A percentile compares a stretch with the other conserved stretches of the same genome.
Conservation (phyloP, 1,140 invertebrate genomes). For the Branchinecta lindahli region DNA sequence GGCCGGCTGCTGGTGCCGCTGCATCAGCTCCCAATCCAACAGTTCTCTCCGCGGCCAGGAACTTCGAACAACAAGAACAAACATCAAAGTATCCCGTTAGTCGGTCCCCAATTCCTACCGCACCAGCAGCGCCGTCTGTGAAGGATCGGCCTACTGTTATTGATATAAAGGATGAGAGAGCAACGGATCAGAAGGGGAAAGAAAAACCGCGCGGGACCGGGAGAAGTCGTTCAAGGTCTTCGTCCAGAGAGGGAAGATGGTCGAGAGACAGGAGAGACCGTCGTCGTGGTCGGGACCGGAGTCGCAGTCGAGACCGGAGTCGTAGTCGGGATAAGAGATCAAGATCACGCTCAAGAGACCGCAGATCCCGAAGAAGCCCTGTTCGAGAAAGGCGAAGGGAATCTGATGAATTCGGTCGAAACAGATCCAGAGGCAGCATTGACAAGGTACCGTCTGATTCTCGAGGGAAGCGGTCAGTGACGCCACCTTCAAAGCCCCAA, state of each 20-base stretch:
- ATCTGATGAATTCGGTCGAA: conserved; percentile 8
- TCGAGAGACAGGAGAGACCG: conserved; percentile 21
- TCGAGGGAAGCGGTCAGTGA: not conserved
- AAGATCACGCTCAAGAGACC: conserved; percentile 19
- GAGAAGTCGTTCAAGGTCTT: too few relatives aligned
- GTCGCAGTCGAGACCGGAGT: conserved; percentile 20
- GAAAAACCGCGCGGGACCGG: conserved; percentile 26
- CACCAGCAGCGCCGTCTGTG: not conserved
- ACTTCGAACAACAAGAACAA: not conserved
- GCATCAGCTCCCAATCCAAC: conserved; percentile 22
- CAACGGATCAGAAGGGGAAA: conserved; percentile 15
- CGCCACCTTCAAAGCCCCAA: conserved; percentile 7
- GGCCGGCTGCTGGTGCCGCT: conserved; percentile 22
- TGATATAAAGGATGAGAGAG: conserved; percentile 15
- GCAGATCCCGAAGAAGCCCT: conserved; percentile 18
- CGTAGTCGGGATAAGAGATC: conserved; percentile 20
- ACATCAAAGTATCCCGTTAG: not conserved
- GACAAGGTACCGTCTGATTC: not conserved
- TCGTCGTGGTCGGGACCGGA: conserved; percentile 20
- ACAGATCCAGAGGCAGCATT: conserved; percentile 11
- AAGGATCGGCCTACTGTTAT: conserved; percentile 10
- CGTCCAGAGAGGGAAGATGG: conserved; percentile 20
- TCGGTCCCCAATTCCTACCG: not conserved
- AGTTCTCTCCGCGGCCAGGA: conserved; percentile 9
- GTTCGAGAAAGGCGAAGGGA: conserved; percentile 15